Percentiles rank a stretch among this genome's conserved stretches.
phyloP scores from a whole-genome alignment of 1,140 invertebrate species.

The Acyrthosiphon pisum region DNA sequence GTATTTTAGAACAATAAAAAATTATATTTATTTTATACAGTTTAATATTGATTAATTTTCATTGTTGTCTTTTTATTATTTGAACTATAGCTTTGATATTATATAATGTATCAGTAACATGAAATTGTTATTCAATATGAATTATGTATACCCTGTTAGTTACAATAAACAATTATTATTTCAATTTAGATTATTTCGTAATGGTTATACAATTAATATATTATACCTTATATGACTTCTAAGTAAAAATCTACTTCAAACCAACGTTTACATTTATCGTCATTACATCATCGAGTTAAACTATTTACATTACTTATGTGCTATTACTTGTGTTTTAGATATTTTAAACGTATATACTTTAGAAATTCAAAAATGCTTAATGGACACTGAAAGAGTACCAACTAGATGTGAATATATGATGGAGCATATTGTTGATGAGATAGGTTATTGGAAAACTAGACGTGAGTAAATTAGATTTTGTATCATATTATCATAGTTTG shows the following conservation, averaged over 20 bases:
- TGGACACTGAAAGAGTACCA: conserved; percentile 33
- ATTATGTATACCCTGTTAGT: too few species aligned
- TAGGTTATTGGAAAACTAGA: conserved; percentile 43
- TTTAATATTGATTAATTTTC: not conserved
- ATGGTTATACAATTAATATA: too few species aligned
- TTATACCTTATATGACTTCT: not conserved
- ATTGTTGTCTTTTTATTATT: not conserved
- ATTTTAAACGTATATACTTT: conserved; percentile 27
- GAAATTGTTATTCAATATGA: too few species aligned
- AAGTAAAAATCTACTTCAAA: not conserved
- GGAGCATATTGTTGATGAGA: conserved; percentile 46
- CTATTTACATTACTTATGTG: not conserved
- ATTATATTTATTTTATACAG: not conserved
- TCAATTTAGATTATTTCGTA: too few species aligned
- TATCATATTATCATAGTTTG: not conserved
- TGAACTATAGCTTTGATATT: not conserved
- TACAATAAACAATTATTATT: too few species aligned
- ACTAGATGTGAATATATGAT: conserved; percentile 43
- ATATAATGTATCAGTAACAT: not conserved
- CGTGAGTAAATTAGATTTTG: not conserved
- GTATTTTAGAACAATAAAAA: too few species aligned
- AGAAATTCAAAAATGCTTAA: conserved; percentile 44
- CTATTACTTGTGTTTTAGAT: conserved; percentile 20
- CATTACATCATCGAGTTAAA: not conserved
- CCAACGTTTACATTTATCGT: not conserved